A percentile compares a stretch with the other conserved stretches of the same genome.
Conservation (phyloP, 2,113 vertebrate species). For the Pogona vitticeps region DNA sequence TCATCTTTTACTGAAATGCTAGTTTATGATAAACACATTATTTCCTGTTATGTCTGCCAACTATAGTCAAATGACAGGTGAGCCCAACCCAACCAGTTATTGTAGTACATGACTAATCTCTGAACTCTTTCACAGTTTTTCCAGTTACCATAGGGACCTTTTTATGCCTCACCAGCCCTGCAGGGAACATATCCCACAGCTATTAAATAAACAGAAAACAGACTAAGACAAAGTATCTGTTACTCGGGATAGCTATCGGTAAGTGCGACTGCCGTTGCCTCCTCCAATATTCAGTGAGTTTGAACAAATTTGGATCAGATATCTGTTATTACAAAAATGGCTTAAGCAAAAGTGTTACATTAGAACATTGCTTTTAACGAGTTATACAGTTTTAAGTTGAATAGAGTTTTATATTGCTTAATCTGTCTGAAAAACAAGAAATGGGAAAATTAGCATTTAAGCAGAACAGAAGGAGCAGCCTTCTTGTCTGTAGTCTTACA, state of each 20-base stretch:
- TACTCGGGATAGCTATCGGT: slow-evolving; percentile 12
- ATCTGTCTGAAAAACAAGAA: background rate
- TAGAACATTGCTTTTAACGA: too few relatives aligned
- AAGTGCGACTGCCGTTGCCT: background rate
- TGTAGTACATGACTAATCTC: slow-evolving; percentile 11
- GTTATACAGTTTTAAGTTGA: background rate
- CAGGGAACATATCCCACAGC: background rate
- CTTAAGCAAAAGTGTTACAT: background rate
- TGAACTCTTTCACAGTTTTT: slow-evolving; percentile 23
- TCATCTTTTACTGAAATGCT: background rate
- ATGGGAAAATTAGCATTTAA: background rate
- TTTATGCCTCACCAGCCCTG: background rate
- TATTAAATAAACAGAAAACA: slow-evolving; percentile 12
- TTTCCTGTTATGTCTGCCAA: background rate
- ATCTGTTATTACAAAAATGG: background rate
- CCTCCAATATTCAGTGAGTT: slow-evolving; percentile 3
- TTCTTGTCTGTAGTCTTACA: background rate
- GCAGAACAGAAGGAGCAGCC: background rate
- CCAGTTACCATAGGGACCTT: slow-evolving; percentile 38
- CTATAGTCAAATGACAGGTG: background rate
- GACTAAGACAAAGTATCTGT: background rate
- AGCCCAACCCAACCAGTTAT: slow-evolving; percentile 1
- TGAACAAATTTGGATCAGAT: background rate
- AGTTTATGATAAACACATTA: background rate
- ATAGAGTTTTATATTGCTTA: background rate